A percentile compares a stretch with the other conserved stretches of the same genome.
Conservation (phyloP, 2,113 vertebrate species). For the Bothrops jararaca region DNA sequence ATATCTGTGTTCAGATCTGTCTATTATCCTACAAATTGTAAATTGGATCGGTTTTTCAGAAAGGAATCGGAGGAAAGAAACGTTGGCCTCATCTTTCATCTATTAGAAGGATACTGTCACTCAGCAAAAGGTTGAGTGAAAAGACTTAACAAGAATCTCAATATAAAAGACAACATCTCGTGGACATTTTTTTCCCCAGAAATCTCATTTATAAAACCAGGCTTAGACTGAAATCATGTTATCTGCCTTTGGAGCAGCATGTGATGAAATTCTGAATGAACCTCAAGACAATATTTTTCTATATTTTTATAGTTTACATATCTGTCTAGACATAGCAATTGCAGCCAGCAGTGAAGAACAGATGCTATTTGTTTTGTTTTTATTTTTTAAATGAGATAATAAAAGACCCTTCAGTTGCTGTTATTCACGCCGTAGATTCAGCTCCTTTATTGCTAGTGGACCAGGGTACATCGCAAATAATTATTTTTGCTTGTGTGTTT, state of each 20-base stretch:
- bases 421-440: background rate
- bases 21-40: background rate
- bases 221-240: background rate
- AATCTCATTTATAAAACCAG: background rate
- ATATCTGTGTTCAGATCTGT: background rate
- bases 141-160: background rate
- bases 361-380: constrained; percentile 12
- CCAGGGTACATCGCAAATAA: background rate
- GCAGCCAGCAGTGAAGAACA: constrained; percentile 19
- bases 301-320: constrained; percentile 14
- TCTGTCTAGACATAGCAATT: constrained; percentile 43
- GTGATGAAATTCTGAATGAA: constrained; percentile 22
- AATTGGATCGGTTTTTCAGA: background rate
- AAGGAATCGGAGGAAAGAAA: background rate
- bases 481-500: background rate
- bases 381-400: constrained; percentile 10
- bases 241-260: constrained; percentile 10
- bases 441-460: background rate
- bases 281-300: background rate
- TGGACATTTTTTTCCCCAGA: background rate
- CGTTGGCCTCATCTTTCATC: background rate
- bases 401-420: constrained; percentile 20
- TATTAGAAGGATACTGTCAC: background rate
- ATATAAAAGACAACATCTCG: background rate
- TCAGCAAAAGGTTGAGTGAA: background rate